Conservation (phyloP, 1,140 invertebrate species). For the Archivesica marissinica region DNA sequence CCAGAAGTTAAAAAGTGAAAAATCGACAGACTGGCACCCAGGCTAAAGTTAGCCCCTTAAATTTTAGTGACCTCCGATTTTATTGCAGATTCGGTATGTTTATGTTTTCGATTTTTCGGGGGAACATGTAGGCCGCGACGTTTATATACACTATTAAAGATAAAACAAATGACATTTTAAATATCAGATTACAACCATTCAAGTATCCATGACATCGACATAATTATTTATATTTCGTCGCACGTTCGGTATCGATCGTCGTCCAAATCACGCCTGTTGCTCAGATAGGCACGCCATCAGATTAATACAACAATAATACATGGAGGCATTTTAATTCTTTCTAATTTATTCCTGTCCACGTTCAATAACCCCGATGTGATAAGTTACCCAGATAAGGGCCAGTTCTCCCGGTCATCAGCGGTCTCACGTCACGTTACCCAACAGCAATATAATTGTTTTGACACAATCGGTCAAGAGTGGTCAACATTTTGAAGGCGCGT, state of each 20-base stretch:
- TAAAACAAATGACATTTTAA: not conserved
- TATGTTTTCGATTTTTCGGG: no score
- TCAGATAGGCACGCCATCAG: slow-evolving; percentile 22
- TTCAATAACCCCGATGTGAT: slow-evolving; percentile 16
- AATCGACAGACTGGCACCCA: no score
- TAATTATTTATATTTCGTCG: not conserved
- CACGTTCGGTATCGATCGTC: not conserved
- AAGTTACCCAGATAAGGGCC: slow-evolving; percentile 37
- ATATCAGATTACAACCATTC: not conserved
- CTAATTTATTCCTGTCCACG: slow-evolving; percentile 56
- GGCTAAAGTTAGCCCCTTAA: no score
- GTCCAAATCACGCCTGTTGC: not conserved
- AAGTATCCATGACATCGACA: not conserved
- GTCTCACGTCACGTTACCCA: slow-evolving; percentile 36
- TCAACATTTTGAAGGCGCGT: slow-evolving; percentile 2
- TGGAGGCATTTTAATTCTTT: slow-evolving; percentile 39
- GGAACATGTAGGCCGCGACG: no score
- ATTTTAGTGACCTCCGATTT: no score
- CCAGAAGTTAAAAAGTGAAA: no score
- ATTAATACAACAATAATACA: slow-evolving; percentile 12
- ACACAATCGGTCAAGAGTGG: slow-evolving; percentile 42
- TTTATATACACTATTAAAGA: not conserved
- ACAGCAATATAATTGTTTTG: slow-evolving; percentile 53
- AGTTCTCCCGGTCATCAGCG: slow-evolving; percentile 6
- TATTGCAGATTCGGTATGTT: no score